phyloP scores from a whole-genome alignment of 2,797 vertebrate species.

The Stomatorhinus walkeri region DNA sequence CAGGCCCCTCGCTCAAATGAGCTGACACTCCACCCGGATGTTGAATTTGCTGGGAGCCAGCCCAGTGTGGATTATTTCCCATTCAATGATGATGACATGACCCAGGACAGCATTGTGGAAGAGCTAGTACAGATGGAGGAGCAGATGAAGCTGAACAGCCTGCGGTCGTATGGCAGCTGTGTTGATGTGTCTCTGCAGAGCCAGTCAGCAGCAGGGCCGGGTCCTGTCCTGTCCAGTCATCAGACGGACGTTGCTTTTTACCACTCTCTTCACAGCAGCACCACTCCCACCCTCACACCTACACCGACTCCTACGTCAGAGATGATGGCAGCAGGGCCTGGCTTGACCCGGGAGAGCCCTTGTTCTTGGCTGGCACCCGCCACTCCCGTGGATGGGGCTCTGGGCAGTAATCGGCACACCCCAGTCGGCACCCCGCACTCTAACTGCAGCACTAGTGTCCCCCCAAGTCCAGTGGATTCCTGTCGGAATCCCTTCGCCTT shows the following conservation, averaged over 20 bases:
- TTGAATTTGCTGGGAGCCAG: conserved; percentile 81
- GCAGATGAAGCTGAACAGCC: conserved; percentile 88
- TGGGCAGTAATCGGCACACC: conserved; percentile 84
- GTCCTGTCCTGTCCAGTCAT: conserved; percentile 70
- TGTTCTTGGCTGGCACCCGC: conserved; percentile 86
- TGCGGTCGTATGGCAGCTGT: conserved; percentile 72
- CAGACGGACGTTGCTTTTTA: conserved; percentile 74
- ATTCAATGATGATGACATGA: conserved; percentile 92
- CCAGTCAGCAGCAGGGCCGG: conserved; percentile 62
- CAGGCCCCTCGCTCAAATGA: conserved; percentile 70
- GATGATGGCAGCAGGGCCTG: conserved; percentile 77
- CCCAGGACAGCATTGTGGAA: conserved; percentile 98
- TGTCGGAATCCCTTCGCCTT: conserved; percentile 96
- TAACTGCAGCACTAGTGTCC: conserved; percentile 95
- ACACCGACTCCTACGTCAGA: conserved; percentile 86
- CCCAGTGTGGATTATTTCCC: conserved; percentile 88
- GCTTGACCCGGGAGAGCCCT: conserved; percentile 84
- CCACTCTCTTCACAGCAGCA: conserved; percentile 84
- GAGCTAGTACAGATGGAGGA: conserved; percentile 98
- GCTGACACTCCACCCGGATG: conserved; percentile 80
- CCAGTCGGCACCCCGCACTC: conserved; percentile 92
- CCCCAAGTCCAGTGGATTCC: conserved; percentile 87
- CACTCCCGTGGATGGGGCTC: conserved; percentile 85
- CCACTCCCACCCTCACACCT: conserved; percentile 80
- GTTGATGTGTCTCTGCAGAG: conserved; percentile 78